A percentile compares a stretch with the other conserved stretches of the same genome.
These are phyloP conservation scores for Chelidonichthys spinosus DNA, from an alignment of 2,797 vertebrate species.

Conservation along the genomic window DNA sequence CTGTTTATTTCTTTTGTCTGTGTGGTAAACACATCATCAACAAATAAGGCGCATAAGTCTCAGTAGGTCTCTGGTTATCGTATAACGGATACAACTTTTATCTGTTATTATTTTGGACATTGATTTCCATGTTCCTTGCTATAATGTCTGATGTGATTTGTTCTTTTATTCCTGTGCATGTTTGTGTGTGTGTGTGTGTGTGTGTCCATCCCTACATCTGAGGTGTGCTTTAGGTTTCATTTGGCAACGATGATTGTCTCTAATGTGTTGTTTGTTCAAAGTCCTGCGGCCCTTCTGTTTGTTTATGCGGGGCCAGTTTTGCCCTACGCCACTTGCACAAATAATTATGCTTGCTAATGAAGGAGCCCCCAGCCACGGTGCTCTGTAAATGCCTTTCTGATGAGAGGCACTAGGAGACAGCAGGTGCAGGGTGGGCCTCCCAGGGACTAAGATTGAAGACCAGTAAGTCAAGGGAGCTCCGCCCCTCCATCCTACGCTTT, in stretches of 20 bases:
- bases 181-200: not conserved
- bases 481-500: conserved; percentile 53
- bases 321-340: conserved; percentile 98
- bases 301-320: conserved; percentile 99
- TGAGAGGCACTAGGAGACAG: conserved; percentile 94
- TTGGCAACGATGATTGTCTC: conserved; percentile 73
- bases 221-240: conserved; percentile 55
- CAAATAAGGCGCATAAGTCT: too few species aligned
- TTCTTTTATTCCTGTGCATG: not conserved
- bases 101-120: conserved; percentile 14
- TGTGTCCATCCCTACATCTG: conserved; percentile 40
- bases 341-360: conserved; percentile 99
- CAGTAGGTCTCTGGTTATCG: conserved; percentile 5
- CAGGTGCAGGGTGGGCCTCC: conserved; percentile 99
- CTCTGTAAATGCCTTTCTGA: conserved; percentile 99
- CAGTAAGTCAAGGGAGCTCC: conserved; percentile 72
- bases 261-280: conserved; percentile 81
- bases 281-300: conserved; percentile 97
- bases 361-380: conserved; percentile 95
- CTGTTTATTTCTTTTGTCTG: conserved; percentile 40
- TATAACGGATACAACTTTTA: not conserved
- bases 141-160: conserved; percentile 4
- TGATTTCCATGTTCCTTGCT: conserved; percentile 19
- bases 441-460: conserved; percentile 99
- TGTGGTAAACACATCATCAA: conserved; percentile 22